phyloP scores from a whole-genome alignment of 2,113 vertebrate species.

The Coregonus clupeaformis region DNA sequence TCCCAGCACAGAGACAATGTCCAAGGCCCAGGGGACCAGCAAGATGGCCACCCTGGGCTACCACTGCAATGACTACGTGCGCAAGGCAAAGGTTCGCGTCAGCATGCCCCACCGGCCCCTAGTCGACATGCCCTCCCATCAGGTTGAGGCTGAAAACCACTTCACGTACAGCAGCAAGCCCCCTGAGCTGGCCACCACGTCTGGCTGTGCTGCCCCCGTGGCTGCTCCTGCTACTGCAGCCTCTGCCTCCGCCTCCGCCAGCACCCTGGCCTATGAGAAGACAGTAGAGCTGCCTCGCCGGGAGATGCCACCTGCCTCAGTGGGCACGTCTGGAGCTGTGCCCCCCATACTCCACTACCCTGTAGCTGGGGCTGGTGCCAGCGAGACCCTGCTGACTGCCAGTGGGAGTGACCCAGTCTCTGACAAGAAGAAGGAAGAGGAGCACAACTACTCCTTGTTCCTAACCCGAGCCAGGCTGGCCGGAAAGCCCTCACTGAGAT shows the following conservation, averaged over 20 bases:
- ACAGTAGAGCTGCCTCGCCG: constrained; percentile 63
- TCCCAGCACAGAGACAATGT: constrained; percentile 90
- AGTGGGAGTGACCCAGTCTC: constrained; percentile 70
- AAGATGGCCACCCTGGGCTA: constrained; percentile 53
- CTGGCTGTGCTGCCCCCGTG: constrained; percentile 29
- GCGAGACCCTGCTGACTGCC: constrained; percentile 32
- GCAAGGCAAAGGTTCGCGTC: constrained; percentile 94
- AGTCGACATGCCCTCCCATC: constrained; percentile 33
- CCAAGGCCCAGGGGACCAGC: constrained; percentile 79
- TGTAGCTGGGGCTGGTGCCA: constrained; percentile 45
- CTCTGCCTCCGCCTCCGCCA: constrained; percentile 48
- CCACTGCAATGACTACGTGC: constrained; percentile 89
- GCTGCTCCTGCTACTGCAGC: constrained; percentile 23
- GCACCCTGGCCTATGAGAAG: constrained; percentile 63
- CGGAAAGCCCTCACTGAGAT: constrained; percentile 51
- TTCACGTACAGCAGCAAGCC: constrained; percentile 35
- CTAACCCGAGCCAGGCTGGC: constrained; percentile 82
- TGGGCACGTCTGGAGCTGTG: constrained; percentile 49
- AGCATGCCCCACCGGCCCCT: constrained; percentile 68
- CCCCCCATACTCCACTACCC: constrained; percentile 60
- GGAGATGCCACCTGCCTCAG: constrained; percentile 37
- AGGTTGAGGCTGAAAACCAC: constrained; percentile 45
- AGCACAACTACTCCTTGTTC: constrained; percentile 98
- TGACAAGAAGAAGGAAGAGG: constrained; percentile 96
- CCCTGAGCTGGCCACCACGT: constrained; percentile 68